These are phyloP conservation scores for Adela reaumurella DNA, from an alignment of 2,888 invertebrate genomes.

Conservation along the genomic window DNA sequence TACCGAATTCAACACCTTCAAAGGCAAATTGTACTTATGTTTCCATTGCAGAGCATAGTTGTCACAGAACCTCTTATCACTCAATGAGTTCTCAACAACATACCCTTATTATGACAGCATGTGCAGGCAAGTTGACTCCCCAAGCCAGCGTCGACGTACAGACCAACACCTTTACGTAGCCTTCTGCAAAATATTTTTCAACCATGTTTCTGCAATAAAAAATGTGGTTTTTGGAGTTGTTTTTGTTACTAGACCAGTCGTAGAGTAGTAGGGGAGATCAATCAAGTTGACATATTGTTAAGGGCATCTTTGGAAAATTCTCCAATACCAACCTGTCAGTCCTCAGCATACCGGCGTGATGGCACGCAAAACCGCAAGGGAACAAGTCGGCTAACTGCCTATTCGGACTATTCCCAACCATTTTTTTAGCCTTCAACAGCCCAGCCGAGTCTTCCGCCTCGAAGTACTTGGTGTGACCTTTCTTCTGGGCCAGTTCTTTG, in stretches of 20 bases:
- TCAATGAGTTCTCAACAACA: no score
- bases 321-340: conserved; percentile 65
- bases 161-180: conserved; percentile 83
- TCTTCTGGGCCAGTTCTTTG: conserved; percentile 75
- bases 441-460: conserved; percentile 61
- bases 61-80: no score
- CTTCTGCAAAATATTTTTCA: conserved; percentile 87
- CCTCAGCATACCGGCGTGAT: conserved; percentile 94
- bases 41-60: no score
- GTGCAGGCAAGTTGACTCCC: conserved; percentile 99
- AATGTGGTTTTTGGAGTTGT: no score
- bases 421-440: conserved; percentile 65
- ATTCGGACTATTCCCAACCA: conserved; percentile 71
- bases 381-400: conserved; percentile 82
- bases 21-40: no score
- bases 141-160: conserved; percentile 98
- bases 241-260: no score
- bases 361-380: conserved; percentile 84
- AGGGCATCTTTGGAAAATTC: no score
- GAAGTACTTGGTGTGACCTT: conserved; percentile 68
- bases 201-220: conserved; percentile 62
- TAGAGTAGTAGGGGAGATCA: no score
- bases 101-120: conserved; percentile 93
- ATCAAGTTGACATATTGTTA: no score
- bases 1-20: no score